Percentiles rank a stretch among this genome's conserved stretches.
These are phyloP conservation scores for Platalea minor DNA, from an alignment of 2,797 vertebrate species.

Conservation along the genomic window DNA sequence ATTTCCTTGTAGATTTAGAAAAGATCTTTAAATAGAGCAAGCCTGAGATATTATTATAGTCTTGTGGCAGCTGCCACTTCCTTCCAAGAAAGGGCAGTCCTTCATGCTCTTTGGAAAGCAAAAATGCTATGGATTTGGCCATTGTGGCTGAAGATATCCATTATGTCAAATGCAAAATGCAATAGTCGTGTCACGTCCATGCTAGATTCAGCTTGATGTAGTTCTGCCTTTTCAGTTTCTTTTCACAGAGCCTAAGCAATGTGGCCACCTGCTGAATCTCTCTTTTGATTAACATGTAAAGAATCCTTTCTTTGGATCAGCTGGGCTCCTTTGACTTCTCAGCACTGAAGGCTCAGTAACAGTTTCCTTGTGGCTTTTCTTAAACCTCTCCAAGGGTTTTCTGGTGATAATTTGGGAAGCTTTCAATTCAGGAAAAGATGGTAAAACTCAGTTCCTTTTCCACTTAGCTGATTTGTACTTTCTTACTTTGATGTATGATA, in stretches of 20 bases:
- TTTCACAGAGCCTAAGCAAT: slow-evolving; percentile 19
- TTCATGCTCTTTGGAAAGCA: slow-evolving; percentile 7
- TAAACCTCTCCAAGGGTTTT: not conserved
- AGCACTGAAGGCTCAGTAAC: not conserved
- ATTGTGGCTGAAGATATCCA: not conserved
- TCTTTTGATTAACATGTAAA: slow-evolving; percentile 9
- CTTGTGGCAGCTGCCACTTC: not conserved
- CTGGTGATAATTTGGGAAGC: not conserved
- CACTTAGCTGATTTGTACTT: not conserved
- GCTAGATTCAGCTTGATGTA: not conserved
- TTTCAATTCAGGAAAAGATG: not conserved
- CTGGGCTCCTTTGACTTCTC: slow-evolving; percentile 3
- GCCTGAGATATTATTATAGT: not conserved
- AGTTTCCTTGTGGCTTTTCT: slow-evolving; percentile 27
- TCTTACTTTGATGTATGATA: not conserved
- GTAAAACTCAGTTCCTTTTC: not conserved
- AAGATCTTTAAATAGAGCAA: not conserved
- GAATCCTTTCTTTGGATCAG: slow-evolving; percentile 23
- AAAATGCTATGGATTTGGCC: not conserved
- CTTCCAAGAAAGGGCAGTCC: not conserved
- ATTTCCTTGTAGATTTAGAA: not conserved
- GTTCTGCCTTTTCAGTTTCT: slow-evolving; percentile 25
- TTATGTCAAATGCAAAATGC: slow-evolving; percentile 7
- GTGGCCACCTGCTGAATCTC: slow-evolving; percentile 33
- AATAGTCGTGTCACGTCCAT: slow-evolving; percentile 5